These are phyloP conservation scores for Etheostoma nigrum DNA, from an alignment of 2,797 vertebrate species.

Conservation along the genomic window DNA sequence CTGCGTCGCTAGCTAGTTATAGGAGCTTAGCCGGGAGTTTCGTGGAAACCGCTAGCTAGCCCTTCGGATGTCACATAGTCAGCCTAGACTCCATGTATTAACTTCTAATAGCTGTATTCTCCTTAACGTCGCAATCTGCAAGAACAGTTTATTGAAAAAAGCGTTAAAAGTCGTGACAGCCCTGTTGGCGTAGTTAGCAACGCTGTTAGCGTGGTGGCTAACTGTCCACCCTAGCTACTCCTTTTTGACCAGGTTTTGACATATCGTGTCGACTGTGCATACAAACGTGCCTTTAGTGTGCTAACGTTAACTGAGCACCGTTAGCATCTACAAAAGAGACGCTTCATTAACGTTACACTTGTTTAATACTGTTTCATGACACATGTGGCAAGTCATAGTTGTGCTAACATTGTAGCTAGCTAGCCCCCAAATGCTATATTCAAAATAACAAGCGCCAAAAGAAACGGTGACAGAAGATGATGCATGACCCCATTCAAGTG, in stretches of 20 bases:
- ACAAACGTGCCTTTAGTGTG: background rate
- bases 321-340: fast-evolving
- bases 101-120: fast-evolving
- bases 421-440: constrained; percentile 17
- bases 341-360: too few species aligned
- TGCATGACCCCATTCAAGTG: too few species aligned
- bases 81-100: fast-evolving
- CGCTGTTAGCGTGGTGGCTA: constrained; percentile 66
- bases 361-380: background rate
- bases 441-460: constrained; percentile 60
- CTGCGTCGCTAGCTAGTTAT: constrained; percentile 42
- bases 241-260: background rate
- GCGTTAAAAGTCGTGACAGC: constrained; percentile 29
- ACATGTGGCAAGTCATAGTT: constrained; percentile 47
- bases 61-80: background rate
- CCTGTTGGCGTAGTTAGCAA: constrained; percentile 46
- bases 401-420: constrained; percentile 31
- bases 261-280: background rate
- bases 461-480: too few species aligned
- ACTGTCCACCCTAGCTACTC: background rate
- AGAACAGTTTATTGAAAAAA: background rate
- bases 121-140: fast-evolving
- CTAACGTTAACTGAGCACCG: too few species aligned
- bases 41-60: constrained; percentile 28
- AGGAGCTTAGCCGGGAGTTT: constrained; percentile 7